Conservation (phyloP, 30 jellyfish, hydroid and myxozoan genomes). For the Chironex yamaguchii region DNA sequence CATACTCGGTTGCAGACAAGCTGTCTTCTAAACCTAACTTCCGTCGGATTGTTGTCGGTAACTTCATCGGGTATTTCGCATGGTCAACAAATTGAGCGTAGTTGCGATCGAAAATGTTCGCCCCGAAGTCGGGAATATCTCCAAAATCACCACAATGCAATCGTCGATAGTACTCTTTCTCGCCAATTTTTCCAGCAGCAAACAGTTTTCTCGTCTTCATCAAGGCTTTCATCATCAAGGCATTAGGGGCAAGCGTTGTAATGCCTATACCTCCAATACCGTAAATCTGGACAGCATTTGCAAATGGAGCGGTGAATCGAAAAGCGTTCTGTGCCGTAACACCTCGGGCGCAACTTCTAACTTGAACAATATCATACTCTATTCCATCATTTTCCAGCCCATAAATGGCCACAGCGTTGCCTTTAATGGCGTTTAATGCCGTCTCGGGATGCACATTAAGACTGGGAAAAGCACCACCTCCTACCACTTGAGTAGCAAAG, state of each 20-base stretch:
- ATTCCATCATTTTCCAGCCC: slow-evolving; percentile 1
- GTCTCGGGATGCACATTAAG: not conserved
- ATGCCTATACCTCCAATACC: slow-evolving; percentile 11
- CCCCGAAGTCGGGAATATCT: not conserved
- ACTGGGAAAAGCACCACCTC: not conserved
- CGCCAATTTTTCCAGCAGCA: not conserved
- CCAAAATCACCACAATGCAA: not conserved
- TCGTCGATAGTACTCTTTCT: not conserved
- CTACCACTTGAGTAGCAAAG: not conserved
- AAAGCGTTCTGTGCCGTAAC: not conserved
- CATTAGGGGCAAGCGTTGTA: not conserved
- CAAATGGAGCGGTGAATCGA: slow-evolving; percentile 2
- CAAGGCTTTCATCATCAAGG: not conserved
- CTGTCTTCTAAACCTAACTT: not conserved
- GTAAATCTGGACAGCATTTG: not conserved
- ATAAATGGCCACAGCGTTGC: not conserved
- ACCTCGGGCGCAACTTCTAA: slow-evolving; percentile 12
- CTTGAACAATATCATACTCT: not conserved
- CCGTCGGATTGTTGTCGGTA: not conserved
- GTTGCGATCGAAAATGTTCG: not conserved
- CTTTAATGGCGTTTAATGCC: not conserved
- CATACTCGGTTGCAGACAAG: not conserved
- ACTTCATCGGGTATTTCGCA: not conserved
- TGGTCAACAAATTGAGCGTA: not conserved
- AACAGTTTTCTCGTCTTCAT: not conserved